Percentiles rank a stretch among this genome's conserved stretches.
Evolutionary conservation across 1,140 invertebrate species (phyloP).

Genomic region (Brachionus angularis): DNA sequence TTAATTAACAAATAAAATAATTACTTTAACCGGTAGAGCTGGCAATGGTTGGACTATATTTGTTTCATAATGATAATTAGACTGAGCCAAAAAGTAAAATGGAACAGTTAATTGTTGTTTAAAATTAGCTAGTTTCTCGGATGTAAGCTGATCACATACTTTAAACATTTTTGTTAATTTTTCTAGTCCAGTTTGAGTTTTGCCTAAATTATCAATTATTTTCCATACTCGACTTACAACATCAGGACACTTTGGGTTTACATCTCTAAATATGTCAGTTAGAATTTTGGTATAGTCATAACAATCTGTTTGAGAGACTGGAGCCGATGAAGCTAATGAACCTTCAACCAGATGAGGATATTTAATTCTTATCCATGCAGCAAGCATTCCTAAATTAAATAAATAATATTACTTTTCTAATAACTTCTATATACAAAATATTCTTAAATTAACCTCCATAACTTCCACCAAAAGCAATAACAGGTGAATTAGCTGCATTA

Average conservation of each 20-base stretch:
- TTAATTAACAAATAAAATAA: conserved; percentile 61
- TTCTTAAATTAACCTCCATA: conserved; percentile 70
- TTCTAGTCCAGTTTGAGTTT: conserved; percentile 45
- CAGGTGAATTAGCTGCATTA: conserved; percentile 63
- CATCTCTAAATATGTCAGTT: background rate
- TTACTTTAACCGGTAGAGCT: conserved; percentile 61
- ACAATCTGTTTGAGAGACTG: conserved; percentile 61
- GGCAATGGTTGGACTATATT: conserved; percentile 1
- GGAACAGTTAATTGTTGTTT: background rate
- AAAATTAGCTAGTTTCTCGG: background rate
- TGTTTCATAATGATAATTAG: conserved; percentile 24
- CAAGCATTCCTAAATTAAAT: conserved; percentile 67
- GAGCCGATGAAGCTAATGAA: conserved; percentile 80
- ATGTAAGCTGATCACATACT: background rate
- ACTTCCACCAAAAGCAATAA: conserved; percentile 86
- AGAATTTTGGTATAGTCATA: background rate
- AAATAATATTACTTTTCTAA: background rate
- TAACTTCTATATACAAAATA: too few relatives aligned
- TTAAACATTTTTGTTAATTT: background rate
- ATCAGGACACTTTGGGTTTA: background rate
- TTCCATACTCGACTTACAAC: background rate
- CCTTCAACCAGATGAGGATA: conserved; percentile 81
- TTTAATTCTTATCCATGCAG: conserved; percentile 90
- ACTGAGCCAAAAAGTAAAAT: conserved; percentile 2
- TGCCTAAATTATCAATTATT: background rate